These are phyloP conservation scores for Andrena trimmerana DNA, from an alignment of 2,888 invertebrate genomes.

Conservation along the genomic window DNA sequence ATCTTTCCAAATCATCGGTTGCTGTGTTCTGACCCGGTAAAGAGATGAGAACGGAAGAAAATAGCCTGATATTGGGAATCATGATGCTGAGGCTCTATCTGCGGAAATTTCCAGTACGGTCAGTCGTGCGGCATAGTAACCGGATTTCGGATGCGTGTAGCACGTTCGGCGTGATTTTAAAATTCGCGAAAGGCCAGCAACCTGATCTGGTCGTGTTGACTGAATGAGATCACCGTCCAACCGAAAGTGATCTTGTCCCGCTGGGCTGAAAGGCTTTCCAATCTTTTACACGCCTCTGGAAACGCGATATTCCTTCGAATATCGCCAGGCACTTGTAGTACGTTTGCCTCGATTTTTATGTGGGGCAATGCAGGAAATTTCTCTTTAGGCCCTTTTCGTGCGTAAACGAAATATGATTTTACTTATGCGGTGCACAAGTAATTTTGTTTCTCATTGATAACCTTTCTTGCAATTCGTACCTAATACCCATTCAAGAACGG, in stretches of 20 bases:
- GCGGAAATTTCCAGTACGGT: slow-evolving; percentile 75
- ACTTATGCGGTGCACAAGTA: no score
- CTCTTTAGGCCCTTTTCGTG: background rate
- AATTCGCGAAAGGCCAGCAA: slow-evolving; percentile 57
- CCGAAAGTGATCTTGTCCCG: slow-evolving; percentile 31
- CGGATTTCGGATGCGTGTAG: slow-evolving; percentile 61
- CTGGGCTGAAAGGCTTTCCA: background rate
- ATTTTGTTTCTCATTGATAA: no score
- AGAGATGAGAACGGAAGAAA: slow-evolving; percentile 13
- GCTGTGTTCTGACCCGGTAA: background rate
- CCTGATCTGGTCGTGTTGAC: slow-evolving; percentile 50
- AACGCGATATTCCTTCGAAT: slow-evolving; percentile 18
- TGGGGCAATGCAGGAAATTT: no score
- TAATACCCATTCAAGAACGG: no score
- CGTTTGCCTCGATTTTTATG: background rate
- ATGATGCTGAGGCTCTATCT: slow-evolving; percentile 26
- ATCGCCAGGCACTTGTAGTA: background rate
- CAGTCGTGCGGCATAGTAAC: slow-evolving; percentile 70
- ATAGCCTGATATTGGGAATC: slow-evolving; percentile 10
- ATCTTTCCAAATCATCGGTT: background rate
- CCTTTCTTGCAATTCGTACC: no score
- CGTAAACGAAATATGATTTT: no score
- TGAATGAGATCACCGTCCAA: slow-evolving; percentile 52
- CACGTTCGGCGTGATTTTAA: slow-evolving; percentile 55
- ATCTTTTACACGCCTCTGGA: background rate